These are phyloP conservation scores for Dendrolimus pini DNA, from an alignment of 2,888 invertebrate genomes.

Conservation along the genomic window DNA sequence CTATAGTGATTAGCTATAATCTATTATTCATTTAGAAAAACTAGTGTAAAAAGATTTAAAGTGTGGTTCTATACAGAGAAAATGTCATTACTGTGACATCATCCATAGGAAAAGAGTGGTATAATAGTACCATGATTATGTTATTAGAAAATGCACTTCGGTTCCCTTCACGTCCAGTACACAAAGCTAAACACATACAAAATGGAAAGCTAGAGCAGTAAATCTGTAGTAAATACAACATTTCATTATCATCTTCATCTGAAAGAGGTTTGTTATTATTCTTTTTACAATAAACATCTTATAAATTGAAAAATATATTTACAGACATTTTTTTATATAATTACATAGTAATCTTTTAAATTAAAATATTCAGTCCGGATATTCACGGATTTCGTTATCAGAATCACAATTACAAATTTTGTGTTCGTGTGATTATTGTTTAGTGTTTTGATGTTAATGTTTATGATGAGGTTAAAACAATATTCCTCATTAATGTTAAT, in stretches of 20 bases:
- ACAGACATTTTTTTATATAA: slow-evolving; percentile 4
- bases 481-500: slow-evolving; percentile 13
- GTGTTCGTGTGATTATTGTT: slow-evolving; percentile 8
- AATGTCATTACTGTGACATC: too few species aligned
- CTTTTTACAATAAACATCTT: slow-evolving; percentile 19
- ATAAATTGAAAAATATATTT: slow-evolving; percentile 1
- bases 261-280: slow-evolving; percentile 48
- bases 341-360: slow-evolving; percentile 5
- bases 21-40: too few species aligned
- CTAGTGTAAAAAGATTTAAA: too few species aligned
- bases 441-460: slow-evolving; percentile 21
- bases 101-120: too few species aligned
- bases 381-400: slow-evolving; percentile 40
- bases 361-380: slow-evolving; percentile 33
- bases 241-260: slow-evolving; percentile 46
- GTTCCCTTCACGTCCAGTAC: slow-evolving; percentile 56
- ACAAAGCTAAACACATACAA: slow-evolving; percentile 66
- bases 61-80: too few species aligned
- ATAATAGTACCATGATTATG: too few species aligned
- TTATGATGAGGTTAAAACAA: slow-evolving; percentile 21
- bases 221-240: slow-evolving; percentile 21
- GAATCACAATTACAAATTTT: slow-evolving; percentile 1
- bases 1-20: too few species aligned
- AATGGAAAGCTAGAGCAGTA: slow-evolving; percentile 48
- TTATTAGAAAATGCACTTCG: slow-evolving; percentile 19